Evolutionary conservation across 2,888 invertebrate species (phyloP), one percentile per base, ranked within the genome.

Genomic region (Tridacna gigas): DNA sequence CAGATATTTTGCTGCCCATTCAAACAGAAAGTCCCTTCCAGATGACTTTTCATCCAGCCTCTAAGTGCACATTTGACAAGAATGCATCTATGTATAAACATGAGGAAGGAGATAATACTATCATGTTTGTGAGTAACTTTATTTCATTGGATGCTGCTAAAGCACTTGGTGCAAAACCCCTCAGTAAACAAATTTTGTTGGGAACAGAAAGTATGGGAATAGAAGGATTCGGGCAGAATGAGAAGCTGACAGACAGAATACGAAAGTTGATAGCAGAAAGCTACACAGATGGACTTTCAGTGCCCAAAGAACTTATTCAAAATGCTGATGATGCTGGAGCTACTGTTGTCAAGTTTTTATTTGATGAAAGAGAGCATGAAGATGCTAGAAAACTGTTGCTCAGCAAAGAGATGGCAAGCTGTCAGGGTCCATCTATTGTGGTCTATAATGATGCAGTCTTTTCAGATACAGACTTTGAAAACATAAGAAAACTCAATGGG

Each of bases 371-470:
- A 45, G 80, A 90, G 74, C 93, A 93, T 75, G 26, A 66, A 1
- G 89, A 92, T 56, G 83, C 85, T 61, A 80, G 82, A 56, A 84
- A 85, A 20, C 83, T 89, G 28, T 87, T 94, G 1, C 83, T 94
- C 11, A 90, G 91, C 77, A 89, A 91, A 73, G 91, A 89, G 11
- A 91, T 94, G 92, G 82, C 79, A n/a, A 88, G 90, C 37, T 93
- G 91, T 67, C 94, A 94, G 83, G 94, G 94, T n/a, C 93, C 93
- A 13, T 92, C 94, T 0, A 79, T 94, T 9, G 94, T 93, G 93
- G 91, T 91, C 20, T 94, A 90, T 82, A 94, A 94, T 79, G 89
- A 94, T 79, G 91, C 92, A 20, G 79, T 80, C 26, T 94, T 94
- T 80, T 88, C 93, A 11, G 90, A 93, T 60, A 86, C 89, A 13